A percentile compares a stretch with the other conserved stretches of the same genome.
Evolutionary conservation across 2,797 vertebrate species (phyloP).

Genomic region (Diglossa cyanea): DNA sequence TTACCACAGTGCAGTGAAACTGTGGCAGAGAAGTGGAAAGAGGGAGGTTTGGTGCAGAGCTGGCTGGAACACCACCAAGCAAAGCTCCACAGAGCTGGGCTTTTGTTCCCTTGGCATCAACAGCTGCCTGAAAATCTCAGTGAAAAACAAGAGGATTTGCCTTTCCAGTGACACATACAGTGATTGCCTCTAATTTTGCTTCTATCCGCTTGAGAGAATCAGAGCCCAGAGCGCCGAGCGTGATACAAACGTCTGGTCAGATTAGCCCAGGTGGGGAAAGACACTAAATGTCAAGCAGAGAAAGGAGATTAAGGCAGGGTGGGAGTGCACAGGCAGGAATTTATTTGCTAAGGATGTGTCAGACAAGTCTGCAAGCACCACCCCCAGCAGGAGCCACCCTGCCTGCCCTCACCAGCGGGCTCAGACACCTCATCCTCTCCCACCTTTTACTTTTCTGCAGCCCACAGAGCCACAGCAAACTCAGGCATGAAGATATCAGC

Average conservation of each 20-base stretch:
- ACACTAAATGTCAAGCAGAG: conserved; percentile 1
- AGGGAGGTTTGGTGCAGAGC: background rate
- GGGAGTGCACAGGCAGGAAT: background rate
- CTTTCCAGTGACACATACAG: background rate
- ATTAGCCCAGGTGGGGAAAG: background rate
- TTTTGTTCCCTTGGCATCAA: background rate
- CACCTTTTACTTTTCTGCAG: background rate
- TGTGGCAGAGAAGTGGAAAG: background rate
- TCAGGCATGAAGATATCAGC: background rate
- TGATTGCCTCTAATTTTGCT: conserved; percentile 20
- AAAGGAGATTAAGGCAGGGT: background rate
- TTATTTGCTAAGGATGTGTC: background rate
- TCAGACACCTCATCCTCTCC: background rate
- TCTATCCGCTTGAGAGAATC: background rate
- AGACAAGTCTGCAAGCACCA: background rate
- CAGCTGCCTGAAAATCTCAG: background rate
- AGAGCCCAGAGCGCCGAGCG: background rate
- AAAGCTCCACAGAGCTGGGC: background rate
- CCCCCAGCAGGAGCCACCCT: background rate
- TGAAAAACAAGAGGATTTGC: background rate
- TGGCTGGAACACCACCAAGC: background rate
- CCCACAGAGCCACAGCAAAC: background rate
- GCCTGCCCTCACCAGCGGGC: background rate
- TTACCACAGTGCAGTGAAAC: background rate
- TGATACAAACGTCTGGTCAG: background rate